Evolutionary conservation across 2,113 vertebrate species (phyloP).

Genomic region (Porphyrio hochstetteri): DNA sequence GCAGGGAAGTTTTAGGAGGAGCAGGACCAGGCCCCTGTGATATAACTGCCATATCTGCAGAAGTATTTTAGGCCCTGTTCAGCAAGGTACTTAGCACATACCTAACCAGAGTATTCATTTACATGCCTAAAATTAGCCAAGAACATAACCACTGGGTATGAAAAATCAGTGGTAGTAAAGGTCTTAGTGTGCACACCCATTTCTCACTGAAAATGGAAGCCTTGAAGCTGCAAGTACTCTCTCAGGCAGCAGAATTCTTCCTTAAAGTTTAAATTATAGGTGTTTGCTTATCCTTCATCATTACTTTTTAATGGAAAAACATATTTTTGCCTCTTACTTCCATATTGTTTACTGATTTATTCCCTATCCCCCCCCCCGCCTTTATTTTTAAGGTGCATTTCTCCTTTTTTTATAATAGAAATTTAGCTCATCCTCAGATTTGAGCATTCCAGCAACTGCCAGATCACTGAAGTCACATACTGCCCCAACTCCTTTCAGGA

Average conservation of each 20-base stretch:
- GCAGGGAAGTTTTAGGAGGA: neutral
- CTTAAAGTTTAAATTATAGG: neutral
- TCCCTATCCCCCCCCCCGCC: fast-evolving
- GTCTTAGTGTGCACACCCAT: neutral
- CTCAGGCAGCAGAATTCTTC: neutral
- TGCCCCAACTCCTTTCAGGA: neutral
- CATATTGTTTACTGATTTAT: neutral
- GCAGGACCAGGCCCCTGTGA: neutral
- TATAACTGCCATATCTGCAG: neutral
- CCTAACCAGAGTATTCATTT: neutral
- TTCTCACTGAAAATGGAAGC: neutral
- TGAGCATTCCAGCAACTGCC: neutral
- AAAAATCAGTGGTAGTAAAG: neutral
- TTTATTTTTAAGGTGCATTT: neutral
- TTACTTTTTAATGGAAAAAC: neutral
- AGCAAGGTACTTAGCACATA: neutral
- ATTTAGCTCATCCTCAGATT: neutral
- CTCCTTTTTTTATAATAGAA: neutral
- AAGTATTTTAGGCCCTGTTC: neutral
- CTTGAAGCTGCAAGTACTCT: neutral
- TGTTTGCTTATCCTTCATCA: neutral
- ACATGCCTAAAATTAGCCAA: constrained; percentile 25
- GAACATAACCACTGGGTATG: neutral
- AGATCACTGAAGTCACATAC: neutral
- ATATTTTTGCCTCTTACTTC: neutral